Evolutionary conservation across 2,113 vertebrate genomes (phyloP).

Genomic region (Brachypodius melanocephalos): DNA sequence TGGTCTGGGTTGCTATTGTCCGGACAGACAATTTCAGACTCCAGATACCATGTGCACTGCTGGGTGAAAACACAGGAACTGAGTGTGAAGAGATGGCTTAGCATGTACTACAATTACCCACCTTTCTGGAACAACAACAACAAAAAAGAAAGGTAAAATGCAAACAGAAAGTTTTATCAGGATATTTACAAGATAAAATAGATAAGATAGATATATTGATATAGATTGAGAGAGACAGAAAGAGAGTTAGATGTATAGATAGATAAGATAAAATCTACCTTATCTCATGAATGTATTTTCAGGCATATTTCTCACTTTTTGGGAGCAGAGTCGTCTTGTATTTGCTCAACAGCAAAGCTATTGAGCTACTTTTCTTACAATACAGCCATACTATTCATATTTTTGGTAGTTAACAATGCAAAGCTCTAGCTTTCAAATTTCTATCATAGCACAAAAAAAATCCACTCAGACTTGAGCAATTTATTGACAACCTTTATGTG

Average conservation of each 20-base stretch:
- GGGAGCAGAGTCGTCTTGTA: not conserved
- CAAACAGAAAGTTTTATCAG: not conserved
- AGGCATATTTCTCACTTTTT: not conserved
- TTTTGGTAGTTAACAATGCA: not conserved
- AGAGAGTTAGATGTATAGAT: not conserved
- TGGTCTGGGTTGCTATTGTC: not conserved
- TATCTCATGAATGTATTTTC: not conserved
- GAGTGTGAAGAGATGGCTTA: not conserved
- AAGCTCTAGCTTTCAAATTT: not conserved
- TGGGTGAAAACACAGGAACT: not conserved
- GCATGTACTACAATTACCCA: not conserved
- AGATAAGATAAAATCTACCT: not conserved
- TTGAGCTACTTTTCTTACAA: not conserved
- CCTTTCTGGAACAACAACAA: not conserved
- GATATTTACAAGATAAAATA: not conserved
- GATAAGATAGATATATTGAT: not conserved
- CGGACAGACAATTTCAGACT: not conserved
- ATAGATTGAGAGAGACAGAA: fast-evolving
- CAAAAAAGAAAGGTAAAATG: not conserved
- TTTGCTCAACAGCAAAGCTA: not conserved
- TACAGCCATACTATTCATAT: not conserved
- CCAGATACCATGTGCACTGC: fast-evolving
- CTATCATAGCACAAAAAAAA: not conserved
- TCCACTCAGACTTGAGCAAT: not conserved
- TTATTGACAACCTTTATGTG: not conserved